phyloP scores from a whole-genome alignment of 2,797 vertebrate species.

The Leuciscus waleckii region DNA sequence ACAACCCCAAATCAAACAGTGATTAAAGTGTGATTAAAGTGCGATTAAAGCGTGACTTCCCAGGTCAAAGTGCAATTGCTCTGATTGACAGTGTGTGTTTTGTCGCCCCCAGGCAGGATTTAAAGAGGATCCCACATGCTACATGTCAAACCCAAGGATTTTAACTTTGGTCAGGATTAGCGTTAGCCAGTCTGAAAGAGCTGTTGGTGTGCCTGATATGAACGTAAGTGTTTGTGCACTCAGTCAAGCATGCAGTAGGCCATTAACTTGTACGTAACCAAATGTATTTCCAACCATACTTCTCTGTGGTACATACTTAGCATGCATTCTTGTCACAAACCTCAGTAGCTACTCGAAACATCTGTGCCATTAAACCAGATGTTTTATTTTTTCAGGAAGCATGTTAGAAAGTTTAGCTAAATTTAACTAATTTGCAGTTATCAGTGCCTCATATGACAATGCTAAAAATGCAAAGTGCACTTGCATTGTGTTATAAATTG shows the following conservation, averaged over 20 bases:
- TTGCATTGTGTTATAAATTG: too few species aligned
- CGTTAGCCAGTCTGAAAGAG: background rate
- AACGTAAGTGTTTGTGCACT: background rate
- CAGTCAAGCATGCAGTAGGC: background rate
- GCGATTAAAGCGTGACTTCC: conserved; percentile 8
- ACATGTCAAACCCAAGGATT: background rate
- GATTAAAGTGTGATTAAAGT: conserved; percentile 66
- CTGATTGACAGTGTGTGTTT: background rate
- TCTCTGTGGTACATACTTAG: too few species aligned
- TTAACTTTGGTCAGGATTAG: background rate
- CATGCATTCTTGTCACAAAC: too few species aligned
- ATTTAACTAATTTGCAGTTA: too few species aligned
- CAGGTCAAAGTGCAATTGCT: conserved; percentile 19
- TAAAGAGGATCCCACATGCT: background rate
- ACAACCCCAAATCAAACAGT: conserved; percentile 67
- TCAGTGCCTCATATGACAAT: too few species aligned
- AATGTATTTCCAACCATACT: too few species aligned
- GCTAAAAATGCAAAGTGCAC: too few species aligned
- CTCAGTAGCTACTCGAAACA: too few species aligned
- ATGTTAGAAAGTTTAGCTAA: too few species aligned
- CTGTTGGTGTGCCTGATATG: background rate
- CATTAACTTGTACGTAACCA: too few species aligned
- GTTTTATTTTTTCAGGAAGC: too few species aligned
- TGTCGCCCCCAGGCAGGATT: background rate
- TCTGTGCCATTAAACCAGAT: too few species aligned